Base-by-base conservation (phyloP, 2,113 vertebrate genomes). In the Chrysemys picta region DNA sequence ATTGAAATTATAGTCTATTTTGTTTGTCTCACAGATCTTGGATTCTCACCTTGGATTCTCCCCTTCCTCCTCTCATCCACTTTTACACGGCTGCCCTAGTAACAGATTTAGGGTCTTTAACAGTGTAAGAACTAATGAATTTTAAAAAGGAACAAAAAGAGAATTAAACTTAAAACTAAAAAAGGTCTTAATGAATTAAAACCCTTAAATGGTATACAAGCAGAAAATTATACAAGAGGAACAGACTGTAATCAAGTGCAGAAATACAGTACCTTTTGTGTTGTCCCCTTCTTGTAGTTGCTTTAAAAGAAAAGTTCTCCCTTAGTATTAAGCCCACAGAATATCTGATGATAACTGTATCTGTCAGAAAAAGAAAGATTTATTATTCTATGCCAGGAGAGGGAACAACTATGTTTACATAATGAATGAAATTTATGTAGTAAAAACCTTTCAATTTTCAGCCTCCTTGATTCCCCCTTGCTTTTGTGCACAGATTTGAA, bases 201-300 rank as follows among this genome's bases (percentile, higher is more conserved):
- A 94, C 83, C 3, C 10, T 84, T 24, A 53, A 24, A 45, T 22
- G 65, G 75, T 25, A 49, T 89, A 88, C 94, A 38, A 93, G 76
- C 56, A 94, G 57, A n/a, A 88, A 90, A 89, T 89, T 31, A 85
- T 84, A 83, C 25, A 25, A 88, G 85, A 93, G 54, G 54, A 82
- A 47, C 29, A 57, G 85, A 84, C 3, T 19, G 65, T 42, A 79
- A 91, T 52, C 42, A 87, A 57, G 52, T 83, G 27, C n/a, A 93
- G 75, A 65, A 94, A 91, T 62, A 90, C 93, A 80, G 45, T 97
- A 97, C 95, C 96, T 98, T 94, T 91, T 72, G 65, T 9, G 88
- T 53, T 6, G 72, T 59, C 80, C 82, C 49, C 52, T 94, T 84
- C 91, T 65, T 75, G 78, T 6, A 59, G 89, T 5, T 27, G 81